Evolutionary conservation across 1,140 invertebrate genomes (phyloP), one percentile per base, ranked within the genome.

Genomic region (Nixonia krombeini): DNA sequence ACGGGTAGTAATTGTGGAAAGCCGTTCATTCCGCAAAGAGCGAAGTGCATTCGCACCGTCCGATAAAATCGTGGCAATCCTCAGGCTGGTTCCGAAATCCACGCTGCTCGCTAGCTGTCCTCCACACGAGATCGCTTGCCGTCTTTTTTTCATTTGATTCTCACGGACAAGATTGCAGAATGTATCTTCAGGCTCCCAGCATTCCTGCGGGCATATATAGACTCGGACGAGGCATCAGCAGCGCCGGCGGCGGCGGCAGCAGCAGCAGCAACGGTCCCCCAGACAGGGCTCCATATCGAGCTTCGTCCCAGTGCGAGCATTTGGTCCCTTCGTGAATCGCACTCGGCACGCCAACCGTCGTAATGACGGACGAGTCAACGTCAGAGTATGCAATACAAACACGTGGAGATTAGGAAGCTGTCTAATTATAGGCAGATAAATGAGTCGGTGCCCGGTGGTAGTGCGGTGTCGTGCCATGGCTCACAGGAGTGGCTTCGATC

Each of bases 391-490:
- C 56, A 72, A 70, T 72, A 71, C 66, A 75, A 78, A 70, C 53
- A 70, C 46, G 55, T 35, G 41, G 4, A 72, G 65, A 68, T 75
- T 80, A 79, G 76, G 67, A 76, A 76, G 71, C 73, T 79, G 74
- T 77, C 78, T 81, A 81, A 81, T 82, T 79, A 80, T 75, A 65
- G 71, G 61, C 61, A 81, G 80, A 78, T 70, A 78, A 81, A 82
- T 80, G 73, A 79, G 64, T 64, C 67, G 61, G 49, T 49, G 41
- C 56, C 45, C 44, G 57, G 57, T 71, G 52, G 66, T 74, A 77
- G 66, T 72, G 47, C 46, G 47, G 17, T 26, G 29, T 37, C 26
- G 41, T 31, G 61, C 65, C 58, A 23, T 46, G 62, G 61, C 38
- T n/a, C 59, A 57, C 73, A 75, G 75, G 73, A 76, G 62, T 75